Evolutionary conservation across 2,888 invertebrate species (phyloP).

Genomic region (Amiota mariae): DNA sequence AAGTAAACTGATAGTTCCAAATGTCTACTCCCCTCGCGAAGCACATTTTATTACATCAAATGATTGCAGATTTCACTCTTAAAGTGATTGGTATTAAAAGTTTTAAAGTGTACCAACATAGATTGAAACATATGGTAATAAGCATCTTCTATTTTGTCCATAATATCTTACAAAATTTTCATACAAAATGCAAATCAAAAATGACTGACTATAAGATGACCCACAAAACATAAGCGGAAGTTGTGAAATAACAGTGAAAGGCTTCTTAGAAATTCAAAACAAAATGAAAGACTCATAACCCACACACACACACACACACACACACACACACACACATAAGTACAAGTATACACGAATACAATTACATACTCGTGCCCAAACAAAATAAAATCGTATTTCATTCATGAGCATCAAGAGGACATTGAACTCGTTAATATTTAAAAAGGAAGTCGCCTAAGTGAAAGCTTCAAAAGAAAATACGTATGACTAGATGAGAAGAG

Average conservation of each 20-base stretch:
- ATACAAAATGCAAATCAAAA: too few relatives aligned
- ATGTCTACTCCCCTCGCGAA: too few relatives aligned
- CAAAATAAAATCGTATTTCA: slow-evolving; percentile 35
- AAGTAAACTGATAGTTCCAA: too few relatives aligned
- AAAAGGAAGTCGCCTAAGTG: slow-evolving; percentile 43
- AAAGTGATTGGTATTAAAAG: too few relatives aligned
- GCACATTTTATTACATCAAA: too few relatives aligned
- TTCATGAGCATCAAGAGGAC: slow-evolving; percentile 59
- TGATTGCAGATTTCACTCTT: too few relatives aligned
- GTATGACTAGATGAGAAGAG: neutral
- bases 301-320: neutral
- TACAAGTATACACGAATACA: neutral
- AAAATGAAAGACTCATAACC: neutral
- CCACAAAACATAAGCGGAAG: slow-evolving; percentile 47
- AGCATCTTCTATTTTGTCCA: too few relatives aligned
- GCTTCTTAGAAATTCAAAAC: neutral
- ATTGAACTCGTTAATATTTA: slow-evolving; percentile 58
- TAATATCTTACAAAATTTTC: too few relatives aligned
- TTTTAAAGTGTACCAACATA: too few relatives aligned
- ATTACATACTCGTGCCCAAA: neutral
- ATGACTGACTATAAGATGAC: slow-evolving; percentile 33
- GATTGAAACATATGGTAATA: too few relatives aligned
- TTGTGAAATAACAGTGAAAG: slow-evolving; percentile 13
- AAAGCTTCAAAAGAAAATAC: slow-evolving; percentile 5
- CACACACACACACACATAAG: too few relatives aligned